Evolutionary conservation across 2,888 invertebrate genomes (phyloP), one percentile per base, ranked within the genome.

Genomic region (Drosophila paramelanica): DNA sequence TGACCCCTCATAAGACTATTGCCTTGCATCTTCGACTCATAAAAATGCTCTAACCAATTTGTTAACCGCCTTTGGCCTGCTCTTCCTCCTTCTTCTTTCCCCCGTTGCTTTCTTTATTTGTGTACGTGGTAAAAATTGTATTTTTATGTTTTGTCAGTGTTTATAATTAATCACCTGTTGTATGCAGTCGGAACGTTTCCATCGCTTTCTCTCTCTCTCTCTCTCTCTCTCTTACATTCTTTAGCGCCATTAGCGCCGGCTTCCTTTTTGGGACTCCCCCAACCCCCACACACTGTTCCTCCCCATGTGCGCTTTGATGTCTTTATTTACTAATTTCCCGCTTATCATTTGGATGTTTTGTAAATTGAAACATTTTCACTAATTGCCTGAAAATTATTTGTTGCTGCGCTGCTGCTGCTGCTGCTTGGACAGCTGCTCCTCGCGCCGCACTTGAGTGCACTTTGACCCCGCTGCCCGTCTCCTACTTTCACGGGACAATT

Each of bases 121-220:
- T 77, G 67, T 82, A 65, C 67, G 77, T 73, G 79, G 83, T 85
- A 85, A 74, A 84, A 86, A 85, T 88, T 80, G 62, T 86, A 88
- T 88, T 88, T 88, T 89, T 89, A 80, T 89, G 88, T 88, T 88
- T 85, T 89, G 88, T 88, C 88, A 88, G 88, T 83, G 83, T 88
- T 88, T 89, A 88, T 89, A 88, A 88, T 88, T 88, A 88, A 88
- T 88, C 89, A 88, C 88, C 81, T 89, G 86, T 80, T 81, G 81
- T 80, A 82, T 73, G 77, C 80, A 81, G 43, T 42, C 36, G 20
- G 20, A 20, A 20, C 27, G 6, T 27, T 7, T 27, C 6, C 27
- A 31, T 31, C 20, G 7, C 6, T 4, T 31, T 8, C 17, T 13
- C 8, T 82, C 57, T 67, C 62, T 36, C 38, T 65, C 55, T 23